Base-by-base conservation (phyloP, 2,888 invertebrate genomes). In the Antheraea yamamai region DNA sequence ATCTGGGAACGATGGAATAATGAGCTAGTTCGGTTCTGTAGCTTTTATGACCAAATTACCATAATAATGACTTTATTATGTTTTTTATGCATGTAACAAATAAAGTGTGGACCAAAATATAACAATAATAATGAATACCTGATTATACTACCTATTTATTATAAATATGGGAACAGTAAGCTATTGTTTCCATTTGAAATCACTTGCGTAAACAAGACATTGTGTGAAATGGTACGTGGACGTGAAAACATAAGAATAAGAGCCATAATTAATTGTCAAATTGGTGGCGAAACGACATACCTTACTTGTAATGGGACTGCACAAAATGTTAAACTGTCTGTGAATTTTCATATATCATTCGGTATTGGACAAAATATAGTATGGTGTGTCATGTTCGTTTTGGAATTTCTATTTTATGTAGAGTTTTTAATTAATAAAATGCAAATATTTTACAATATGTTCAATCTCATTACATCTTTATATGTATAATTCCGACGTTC, bases 181-280 rank as follows among this genome's bases (percentile, higher is more conserved):
- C 76, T 76, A 73, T 47, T 77, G 76, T 78, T 79, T 80, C 79
- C 73, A 76, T 73, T 58, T 75, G 76, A 78, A 76, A 79, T 79
- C 78, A 71, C 78, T 78, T 78, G 75, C 77, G 76, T 79, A 81
- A 79, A 81, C 80, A 79, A 20, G n/a, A 23, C 3, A 10, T 47
- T 55, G 52, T 58, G 70, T 30, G 52, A 55, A 55, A 35, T 16
- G 58, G 4, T 39, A 52, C 71, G 35, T 35, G 6, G 7, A 39
- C 58, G 74, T 74, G 6, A 14, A 66, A 23, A 66, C 26, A 30
- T 30, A 16, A 26, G 6, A 30, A 61, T 61, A 61, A 10, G 23
- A 23, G 23, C 10, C 12, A 23, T 61, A 61, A 12, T 1, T 58
- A 58, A 58, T 61, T 12, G 8, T 61, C 2, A 61, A 61, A 3